Evolutionary conservation across 2,113 vertebrate species (phyloP).

Genomic region (Poeciliopsis turrubarensis): DNA sequence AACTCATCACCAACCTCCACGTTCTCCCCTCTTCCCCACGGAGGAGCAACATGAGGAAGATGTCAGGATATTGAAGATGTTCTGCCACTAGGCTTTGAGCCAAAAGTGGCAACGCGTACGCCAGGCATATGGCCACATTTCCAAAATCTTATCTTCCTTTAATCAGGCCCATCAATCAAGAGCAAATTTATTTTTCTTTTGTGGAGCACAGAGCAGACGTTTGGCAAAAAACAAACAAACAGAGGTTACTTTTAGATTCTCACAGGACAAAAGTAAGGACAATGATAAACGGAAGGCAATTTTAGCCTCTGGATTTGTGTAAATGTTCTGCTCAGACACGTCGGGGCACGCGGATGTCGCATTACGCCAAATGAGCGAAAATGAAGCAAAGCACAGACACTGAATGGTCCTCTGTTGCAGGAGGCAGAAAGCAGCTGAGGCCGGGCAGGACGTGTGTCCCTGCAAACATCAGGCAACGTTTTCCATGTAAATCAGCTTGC

Average conservation of each 20-base stretch:
- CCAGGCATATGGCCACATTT: slow-evolving; percentile 61
- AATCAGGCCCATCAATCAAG: slow-evolving; percentile 63
- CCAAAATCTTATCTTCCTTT: slow-evolving; percentile 72
- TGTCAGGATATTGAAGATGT: slow-evolving; percentile 48
- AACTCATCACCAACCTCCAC: slow-evolving; percentile 20
- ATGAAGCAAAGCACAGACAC: slow-evolving; percentile 39
- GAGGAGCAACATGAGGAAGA: slow-evolving; percentile 45
- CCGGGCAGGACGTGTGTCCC: slow-evolving; percentile 14
- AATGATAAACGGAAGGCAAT: slow-evolving; percentile 21
- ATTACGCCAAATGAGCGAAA: slow-evolving; percentile 58
- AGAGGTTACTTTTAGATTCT: slow-evolving; percentile 30
- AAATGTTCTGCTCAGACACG: slow-evolving; percentile 46
- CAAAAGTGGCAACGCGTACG: slow-evolving; percentile 44
- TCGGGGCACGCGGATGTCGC: slow-evolving; percentile 43
- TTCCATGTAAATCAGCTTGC: slow-evolving; percentile 41
- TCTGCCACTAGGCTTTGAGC: slow-evolving; percentile 54
- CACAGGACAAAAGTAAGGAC: slow-evolving; percentile 49
- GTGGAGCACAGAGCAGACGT: slow-evolving; percentile 17
- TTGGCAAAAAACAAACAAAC: slow-evolving; percentile 4
- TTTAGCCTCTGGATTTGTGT: slow-evolving; percentile 27
- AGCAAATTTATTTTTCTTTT: slow-evolving; percentile 29
- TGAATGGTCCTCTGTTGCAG: slow-evolving; percentile 41
- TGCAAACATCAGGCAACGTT: slow-evolving; percentile 29
- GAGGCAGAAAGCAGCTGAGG: slow-evolving; percentile 41
- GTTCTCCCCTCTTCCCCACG: slow-evolving; percentile 16